Percentiles rank a stretch among this genome's conserved stretches.
Evolutionary conservation across 2,113 vertebrate genomes (phyloP).

Genomic region (Ramphastos sulfuratus): DNA sequence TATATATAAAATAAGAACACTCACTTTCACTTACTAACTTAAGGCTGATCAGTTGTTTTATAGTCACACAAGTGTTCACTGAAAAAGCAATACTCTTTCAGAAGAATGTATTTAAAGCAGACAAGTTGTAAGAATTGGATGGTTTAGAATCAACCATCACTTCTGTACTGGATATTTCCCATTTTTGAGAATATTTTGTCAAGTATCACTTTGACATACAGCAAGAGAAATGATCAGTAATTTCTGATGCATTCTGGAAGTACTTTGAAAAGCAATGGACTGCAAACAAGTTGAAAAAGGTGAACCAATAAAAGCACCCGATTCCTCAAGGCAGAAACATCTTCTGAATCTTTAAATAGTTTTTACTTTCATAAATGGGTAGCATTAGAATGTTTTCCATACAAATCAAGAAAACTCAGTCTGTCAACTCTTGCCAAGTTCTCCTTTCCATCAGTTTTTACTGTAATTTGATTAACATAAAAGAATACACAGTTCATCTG

Average conservation of each 20-base stretch:
- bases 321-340: too few species aligned
- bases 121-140: not conserved
- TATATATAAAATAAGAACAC: not conserved
- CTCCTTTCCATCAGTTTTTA: not conserved
- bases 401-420: not conserved
- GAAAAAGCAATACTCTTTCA: not conserved
- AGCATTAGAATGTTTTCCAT: not conserved
- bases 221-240: not conserved
- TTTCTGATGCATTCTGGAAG: not conserved
- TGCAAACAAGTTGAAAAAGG: not conserved
- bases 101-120: slow-evolving; percentile 27
- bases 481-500: not conserved
- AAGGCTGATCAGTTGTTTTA: not conserved
- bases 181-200: not conserved
- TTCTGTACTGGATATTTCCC: not conserved
- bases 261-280: not conserved
- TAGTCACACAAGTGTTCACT: not conserved
- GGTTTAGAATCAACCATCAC: not conserved
- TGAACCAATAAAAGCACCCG: not conserved
- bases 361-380: not conserved
- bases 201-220: not conserved
- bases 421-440: not conserved
- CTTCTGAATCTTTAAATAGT: not conserved
- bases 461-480: not conserved
- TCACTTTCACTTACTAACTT: not conserved